phyloP scores from a whole-genome alignment of 2,113 vertebrate genomes.

The Tangachromis dhanisi region DNA sequence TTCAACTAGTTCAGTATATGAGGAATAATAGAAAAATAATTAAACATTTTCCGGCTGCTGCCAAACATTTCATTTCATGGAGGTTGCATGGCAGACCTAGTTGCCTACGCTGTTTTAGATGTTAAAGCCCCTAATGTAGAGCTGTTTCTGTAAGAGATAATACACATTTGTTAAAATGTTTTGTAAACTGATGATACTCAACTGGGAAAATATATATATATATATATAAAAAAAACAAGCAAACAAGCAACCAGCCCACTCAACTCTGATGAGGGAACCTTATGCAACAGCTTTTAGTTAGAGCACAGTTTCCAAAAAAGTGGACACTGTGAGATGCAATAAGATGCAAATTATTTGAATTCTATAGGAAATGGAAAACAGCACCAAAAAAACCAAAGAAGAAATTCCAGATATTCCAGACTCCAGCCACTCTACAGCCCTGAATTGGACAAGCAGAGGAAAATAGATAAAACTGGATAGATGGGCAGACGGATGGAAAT shows the following conservation, averaged over 20 bases:
- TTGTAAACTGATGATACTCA: background rate
- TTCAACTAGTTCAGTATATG: background rate
- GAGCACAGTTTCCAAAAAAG: background rate
- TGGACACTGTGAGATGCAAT: background rate
- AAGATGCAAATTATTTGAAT: background rate
- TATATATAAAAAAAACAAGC: background rate
- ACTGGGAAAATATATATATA: background rate
- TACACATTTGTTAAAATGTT: background rate
- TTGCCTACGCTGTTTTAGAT: background rate
- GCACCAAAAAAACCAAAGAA: background rate
- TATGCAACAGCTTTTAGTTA: background rate
- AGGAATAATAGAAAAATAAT: background rate
- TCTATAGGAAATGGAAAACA: background rate
- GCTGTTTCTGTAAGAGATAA: background rate
- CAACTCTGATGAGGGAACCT: background rate
- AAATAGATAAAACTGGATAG: background rate
- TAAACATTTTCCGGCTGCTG: background rate
- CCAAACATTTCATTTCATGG: background rate
- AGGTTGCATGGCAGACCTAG: background rate
- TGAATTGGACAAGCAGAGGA: background rate
- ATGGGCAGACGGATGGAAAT: background rate
- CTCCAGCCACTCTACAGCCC: background rate
- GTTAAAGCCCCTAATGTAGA: background rate
- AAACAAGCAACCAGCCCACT: background rate
- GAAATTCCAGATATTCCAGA: background rate